Conservation (phyloP, 1,140 invertebrate genomes). For the Myzus persicae region DNA sequence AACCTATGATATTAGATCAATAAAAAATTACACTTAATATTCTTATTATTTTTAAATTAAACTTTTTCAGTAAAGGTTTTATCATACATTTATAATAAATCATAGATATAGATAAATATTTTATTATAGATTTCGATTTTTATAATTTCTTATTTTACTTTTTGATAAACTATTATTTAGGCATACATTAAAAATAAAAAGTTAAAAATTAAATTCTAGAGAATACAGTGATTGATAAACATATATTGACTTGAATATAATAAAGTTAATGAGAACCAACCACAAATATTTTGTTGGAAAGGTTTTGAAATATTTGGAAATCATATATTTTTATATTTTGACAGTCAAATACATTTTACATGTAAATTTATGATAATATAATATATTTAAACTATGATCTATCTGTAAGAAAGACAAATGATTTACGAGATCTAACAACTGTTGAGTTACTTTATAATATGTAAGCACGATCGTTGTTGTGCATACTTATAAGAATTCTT, state of each 20-base stretch:
- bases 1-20: not conserved
- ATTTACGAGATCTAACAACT: not conserved
- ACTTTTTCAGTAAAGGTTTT: not conserved
- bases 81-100: not conserved
- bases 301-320: not conserved
- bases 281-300: not conserved
- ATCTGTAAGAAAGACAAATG: not conserved
- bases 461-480: not conserved
- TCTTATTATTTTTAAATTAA: not conserved
- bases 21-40: not conserved
- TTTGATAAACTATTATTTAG: not conserved
- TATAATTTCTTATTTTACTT: not conserved
- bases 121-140: not conserved
- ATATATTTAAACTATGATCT: not conserved
- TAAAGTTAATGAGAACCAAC: conserved; percentile 6
- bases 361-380: conserved; percentile 29
- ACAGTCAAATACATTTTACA: not conserved
- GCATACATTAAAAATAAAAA: not conserved
- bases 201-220: not conserved
- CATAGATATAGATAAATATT: not conserved
- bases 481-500: not conserved
- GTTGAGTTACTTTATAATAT: not conserved
- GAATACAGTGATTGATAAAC: not conserved
- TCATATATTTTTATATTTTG: conserved; percentile 5
- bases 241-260: not conserved